Base-by-base conservation (phyloP, 2,888 invertebrate species). In the Cheilosia scutellata region DNA sequence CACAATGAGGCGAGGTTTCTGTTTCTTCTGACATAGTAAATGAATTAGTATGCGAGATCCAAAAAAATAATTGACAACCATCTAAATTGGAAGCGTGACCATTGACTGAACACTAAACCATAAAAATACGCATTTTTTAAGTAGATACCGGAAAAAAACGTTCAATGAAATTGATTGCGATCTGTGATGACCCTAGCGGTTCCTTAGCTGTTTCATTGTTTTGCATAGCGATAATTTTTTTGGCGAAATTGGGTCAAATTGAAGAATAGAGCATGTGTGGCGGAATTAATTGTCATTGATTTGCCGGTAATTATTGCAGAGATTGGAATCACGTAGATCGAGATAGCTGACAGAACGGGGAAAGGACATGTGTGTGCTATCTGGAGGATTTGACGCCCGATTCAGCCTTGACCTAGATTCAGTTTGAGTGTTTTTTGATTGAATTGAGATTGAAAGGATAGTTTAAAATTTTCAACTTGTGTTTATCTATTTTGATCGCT, bases 91-190 rank as follows among this genome's bases (percentile, higher is more conserved):
- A 31, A 68, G 58, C 42, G 33, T 16, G 76, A 44, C 51, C 66
- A 66, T 60, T 76, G 66, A 76, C 51, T 33, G 44, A 11, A 51
- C 75, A 76, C 51, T 33, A 51, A 11, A 51, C 75, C 65, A 75
- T 75, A 40, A 57, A 66, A 57, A 49, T n/a, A 44, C n/a, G n/a
- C 44, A 62, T 40, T 65, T 62, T 16, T 49, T 29, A 68, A 55
- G 29, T 7, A 20, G 20, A 7, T 68, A 49, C 71, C 71, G 71
- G 57, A 70, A 58, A 33, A 70, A 40, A 42, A 13, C 11, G 49
- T 44, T 65, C 47, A 75, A 65, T 75, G 55, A 65, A 57, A 37
- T 57, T 58, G 37, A 66, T 49, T 37, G 65, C 31, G 65, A 75
- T 75, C 65, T 58, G 37, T 37, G 63, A 44, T 66, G 49, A 51